phyloP scores from a whole-genome alignment of 2,113 vertebrate genomes.

The Burhinus bistriatus region DNA sequence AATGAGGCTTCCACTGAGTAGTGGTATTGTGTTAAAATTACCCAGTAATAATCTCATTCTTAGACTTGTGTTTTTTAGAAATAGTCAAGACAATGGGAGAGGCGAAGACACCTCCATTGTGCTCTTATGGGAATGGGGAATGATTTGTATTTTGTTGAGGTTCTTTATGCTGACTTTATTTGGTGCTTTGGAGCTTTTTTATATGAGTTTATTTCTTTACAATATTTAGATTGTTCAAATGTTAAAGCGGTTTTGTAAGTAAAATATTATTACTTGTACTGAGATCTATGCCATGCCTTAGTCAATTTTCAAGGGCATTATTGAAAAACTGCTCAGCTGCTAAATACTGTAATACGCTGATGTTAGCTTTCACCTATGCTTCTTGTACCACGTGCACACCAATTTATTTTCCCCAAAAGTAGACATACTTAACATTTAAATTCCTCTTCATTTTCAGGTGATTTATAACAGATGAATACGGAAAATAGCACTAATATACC shows the following conservation, averaged over 20 bases:
- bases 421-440: neutral
- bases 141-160: neutral
- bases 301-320: neutral
- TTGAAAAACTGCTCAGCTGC: neutral
- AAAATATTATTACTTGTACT: neutral
- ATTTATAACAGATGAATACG: neutral
- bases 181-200: neutral
- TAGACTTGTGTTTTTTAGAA: neutral
- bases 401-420: neutral
- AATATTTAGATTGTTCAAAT: neutral
- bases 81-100: neutral
- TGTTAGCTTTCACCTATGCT: neutral
- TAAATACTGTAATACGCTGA: neutral
- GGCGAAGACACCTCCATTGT: neutral
- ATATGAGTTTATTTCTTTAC: neutral
- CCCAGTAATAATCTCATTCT: neutral
- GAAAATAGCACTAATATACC: neutral
- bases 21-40: neutral
- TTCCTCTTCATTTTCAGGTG: neutral
- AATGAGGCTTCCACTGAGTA: neutral
- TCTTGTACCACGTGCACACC: neutral
- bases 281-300: neutral
- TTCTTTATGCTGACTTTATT: neutral
- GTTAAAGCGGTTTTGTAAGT: neutral
- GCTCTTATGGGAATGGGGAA: neutral